phyloP scores from a whole-genome alignment of 2,797 vertebrate genomes.

The Crocidura indochinensis region DNA sequence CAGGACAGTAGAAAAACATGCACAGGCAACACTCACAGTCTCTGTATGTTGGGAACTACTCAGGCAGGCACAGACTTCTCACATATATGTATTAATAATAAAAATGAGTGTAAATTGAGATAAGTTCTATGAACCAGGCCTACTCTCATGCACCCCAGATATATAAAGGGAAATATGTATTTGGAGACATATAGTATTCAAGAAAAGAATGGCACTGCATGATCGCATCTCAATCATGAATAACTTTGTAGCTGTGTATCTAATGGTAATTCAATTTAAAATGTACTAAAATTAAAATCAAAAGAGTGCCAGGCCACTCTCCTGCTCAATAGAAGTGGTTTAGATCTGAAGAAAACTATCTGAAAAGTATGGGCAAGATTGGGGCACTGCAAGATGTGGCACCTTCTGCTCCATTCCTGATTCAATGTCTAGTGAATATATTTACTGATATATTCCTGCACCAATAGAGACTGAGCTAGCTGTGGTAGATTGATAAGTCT shows the following conservation, averaged over 20 bases:
- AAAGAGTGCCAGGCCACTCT: background rate
- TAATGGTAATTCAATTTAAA: too few relatives aligned
- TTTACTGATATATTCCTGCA: background rate
- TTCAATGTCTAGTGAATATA: background rate
- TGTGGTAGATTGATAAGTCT: background rate
- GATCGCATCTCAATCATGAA: too few relatives aligned
- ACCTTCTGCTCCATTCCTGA: background rate
- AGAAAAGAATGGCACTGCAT: background rate
- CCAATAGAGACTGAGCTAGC: background rate
- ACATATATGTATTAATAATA: too few relatives aligned
- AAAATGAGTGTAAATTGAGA: background rate
- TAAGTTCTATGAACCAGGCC: background rate
- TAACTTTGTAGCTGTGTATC: too few relatives aligned
- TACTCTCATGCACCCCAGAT: background rate
- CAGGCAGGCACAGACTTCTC: too few relatives aligned
- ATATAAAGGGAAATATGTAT: background rate
- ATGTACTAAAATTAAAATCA: too few relatives aligned
- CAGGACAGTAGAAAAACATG: too few relatives aligned
- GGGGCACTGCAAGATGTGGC: background rate
- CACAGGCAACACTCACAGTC: too few relatives aligned
- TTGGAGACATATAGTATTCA: background rate
- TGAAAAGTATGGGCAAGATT: background rate
- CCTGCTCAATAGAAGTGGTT: background rate
- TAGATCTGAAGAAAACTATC: background rate
- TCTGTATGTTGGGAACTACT: too few relatives aligned